These are phyloP conservation scores for Melanogrammus aeglefinus DNA, from an alignment of 2,797 vertebrate genomes.

Conservation along the genomic window DNA sequence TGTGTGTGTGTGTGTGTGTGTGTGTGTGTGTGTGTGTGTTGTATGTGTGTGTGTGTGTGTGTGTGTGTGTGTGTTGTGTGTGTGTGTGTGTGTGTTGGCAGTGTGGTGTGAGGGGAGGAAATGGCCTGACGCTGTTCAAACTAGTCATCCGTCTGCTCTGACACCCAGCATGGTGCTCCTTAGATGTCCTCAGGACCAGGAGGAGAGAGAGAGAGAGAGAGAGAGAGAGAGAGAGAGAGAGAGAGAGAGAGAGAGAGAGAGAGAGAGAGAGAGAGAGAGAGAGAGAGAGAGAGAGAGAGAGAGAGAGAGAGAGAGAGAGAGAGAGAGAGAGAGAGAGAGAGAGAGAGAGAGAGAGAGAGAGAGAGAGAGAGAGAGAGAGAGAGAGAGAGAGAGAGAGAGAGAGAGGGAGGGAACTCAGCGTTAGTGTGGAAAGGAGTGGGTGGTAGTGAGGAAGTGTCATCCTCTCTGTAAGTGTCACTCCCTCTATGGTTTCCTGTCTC, in stretches of 20 bases:
- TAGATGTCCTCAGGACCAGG: conserved; percentile 62
- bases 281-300: conserved; percentile 46
- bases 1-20: conserved; percentile 5
- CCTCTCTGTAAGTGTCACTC: conserved; percentile 54
- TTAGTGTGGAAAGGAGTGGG: conserved; percentile 54
- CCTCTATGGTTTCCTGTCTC: conserved; percentile 38
- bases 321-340: conserved; percentile 39
- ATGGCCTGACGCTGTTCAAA: conserved; percentile 53
- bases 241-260: conserved; percentile 40
- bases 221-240: conserved; percentile 55
- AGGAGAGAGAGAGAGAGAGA: conserved; percentile 44
- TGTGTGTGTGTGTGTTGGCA: conserved; percentile 55
- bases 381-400: conserved; percentile 23
- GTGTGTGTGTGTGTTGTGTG: conserved; percentile 9
- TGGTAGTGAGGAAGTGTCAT: conserved; percentile 54
- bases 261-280: conserved; percentile 29
- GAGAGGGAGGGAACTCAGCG: conserved; percentile 13
- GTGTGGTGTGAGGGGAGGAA: conserved; percentile 61
- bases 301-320: conserved; percentile 54
- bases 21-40: conserved; percentile 27
- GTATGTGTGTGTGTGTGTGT: conserved; percentile 28
- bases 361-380: conserved; percentile 39
- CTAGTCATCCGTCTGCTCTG: conserved; percentile 69
- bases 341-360: conserved; percentile 25
- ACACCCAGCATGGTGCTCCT: conserved; percentile 58